These are phyloP conservation scores for Panthera tigris DNA, from an alignment of 2,113 vertebrate genomes.

Conservation along the genomic window DNA sequence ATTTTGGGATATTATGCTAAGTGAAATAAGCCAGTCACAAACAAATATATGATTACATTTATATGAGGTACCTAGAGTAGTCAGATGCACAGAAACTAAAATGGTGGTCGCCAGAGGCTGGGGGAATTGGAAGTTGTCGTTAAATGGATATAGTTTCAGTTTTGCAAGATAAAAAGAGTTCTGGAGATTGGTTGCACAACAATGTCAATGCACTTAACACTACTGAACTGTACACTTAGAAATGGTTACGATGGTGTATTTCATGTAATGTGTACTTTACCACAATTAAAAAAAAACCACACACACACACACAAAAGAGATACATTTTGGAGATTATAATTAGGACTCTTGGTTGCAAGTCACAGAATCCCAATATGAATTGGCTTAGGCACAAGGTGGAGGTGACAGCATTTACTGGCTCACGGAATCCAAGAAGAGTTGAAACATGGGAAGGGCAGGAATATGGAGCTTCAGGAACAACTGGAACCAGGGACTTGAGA, in stretches of 20 bases:
- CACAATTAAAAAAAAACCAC: neutral
- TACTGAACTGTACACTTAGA: slow-evolving; percentile 13
- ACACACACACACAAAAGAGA: neutral
- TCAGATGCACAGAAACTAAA: slow-evolving; percentile 9
- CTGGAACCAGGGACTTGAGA: neutral
- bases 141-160: neutral
- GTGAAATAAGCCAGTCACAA: slow-evolving; percentile 35
- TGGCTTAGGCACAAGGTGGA: neutral
- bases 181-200: neutral
- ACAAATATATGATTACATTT: slow-evolving; percentile 30
- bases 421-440: slow-evolving; percentile 3
- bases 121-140: neutral
- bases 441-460: neutral
- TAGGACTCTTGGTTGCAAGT: slow-evolving; percentile 7
- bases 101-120: neutral
- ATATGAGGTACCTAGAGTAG: neutral
- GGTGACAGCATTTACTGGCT: slow-evolving; percentile 13
- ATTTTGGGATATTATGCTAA: neutral
- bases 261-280: slow-evolving; percentile 43
- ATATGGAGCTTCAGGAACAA: slow-evolving; percentile 31
- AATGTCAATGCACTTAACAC: slow-evolving; percentile 1
- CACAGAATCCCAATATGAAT: slow-evolving; percentile 15
- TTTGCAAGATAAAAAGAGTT: slow-evolving; percentile 10
- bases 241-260: neutral
- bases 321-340: slow-evolving; percentile 36